Conservation (phyloP, 1,140 invertebrate genomes). For the Harlomillsia oculata region DNA sequence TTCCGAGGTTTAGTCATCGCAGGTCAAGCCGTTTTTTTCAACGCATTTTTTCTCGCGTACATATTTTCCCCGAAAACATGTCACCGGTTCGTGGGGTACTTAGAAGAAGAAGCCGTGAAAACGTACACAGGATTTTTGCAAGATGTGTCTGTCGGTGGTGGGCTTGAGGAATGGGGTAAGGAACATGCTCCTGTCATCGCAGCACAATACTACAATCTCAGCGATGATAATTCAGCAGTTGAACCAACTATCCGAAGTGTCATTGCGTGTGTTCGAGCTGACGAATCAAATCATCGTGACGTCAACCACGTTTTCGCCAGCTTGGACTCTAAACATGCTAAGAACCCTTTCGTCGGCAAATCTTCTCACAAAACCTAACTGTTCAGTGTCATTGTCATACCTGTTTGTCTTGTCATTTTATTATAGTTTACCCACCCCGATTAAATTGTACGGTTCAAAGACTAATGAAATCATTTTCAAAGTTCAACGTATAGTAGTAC, state of each 20-base stretch:
- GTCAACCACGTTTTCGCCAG: slow-evolving; percentile 20
- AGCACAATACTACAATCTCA: slow-evolving; percentile 41
- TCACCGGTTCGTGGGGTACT: slow-evolving; percentile 44
- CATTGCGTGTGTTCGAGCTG: slow-evolving; percentile 18
- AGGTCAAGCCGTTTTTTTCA: slow-evolving; percentile 41
- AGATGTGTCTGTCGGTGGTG: slow-evolving; percentile 33
- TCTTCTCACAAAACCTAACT: too few relatives aligned
- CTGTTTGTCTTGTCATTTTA: too few relatives aligned
- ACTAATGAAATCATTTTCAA: too few relatives aligned
- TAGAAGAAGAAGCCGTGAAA: slow-evolving; percentile 44
- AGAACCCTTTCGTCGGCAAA: too few relatives aligned
- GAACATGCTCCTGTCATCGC: slow-evolving; percentile 40
- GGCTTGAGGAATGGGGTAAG: slow-evolving; percentile 38
- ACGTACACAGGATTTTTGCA: slow-evolving; percentile 42
- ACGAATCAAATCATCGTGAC: slow-evolving; percentile 18
- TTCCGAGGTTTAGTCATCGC: slow-evolving; percentile 39
- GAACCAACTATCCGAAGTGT: slow-evolving; percentile 21
- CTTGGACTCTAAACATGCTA: slow-evolving; percentile 9
- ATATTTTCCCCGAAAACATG: slow-evolving; percentile 41
- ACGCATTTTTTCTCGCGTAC: slow-evolving; percentile 40
- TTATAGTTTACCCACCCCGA: too few relatives aligned
- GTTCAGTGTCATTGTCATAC: too few relatives aligned
- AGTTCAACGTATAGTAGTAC: too few relatives aligned
- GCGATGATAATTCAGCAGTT: too few relatives aligned
- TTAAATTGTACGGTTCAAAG: too few relatives aligned